Evolutionary conservation across 2,888 invertebrate species (phyloP), one percentile per base, ranked within the genome.

Genomic region (Eupeodes latifasciatus): DNA sequence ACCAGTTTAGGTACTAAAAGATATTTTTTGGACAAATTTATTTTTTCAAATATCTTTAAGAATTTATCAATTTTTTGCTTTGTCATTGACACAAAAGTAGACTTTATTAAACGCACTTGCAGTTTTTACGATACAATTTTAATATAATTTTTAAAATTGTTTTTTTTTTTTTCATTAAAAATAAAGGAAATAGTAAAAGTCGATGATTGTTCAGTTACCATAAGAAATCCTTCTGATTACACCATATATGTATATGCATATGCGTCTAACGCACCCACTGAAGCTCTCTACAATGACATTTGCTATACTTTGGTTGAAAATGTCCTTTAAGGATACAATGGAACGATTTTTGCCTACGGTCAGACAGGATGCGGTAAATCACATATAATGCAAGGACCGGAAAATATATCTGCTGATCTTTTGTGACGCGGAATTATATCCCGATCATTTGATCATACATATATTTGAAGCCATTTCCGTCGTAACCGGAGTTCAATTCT

Each of bases 301-400:
- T 96, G 96, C 84, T 97, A 96, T 92, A 96, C 97, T 1, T 93
- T 98, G 49, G 96, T 97, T 53, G 97, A 98, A 92, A 97, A 97
- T 85, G 97, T 98, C 1, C 94, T 98, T 78, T 98, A 98, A 92
- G 98, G 98, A 0, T 98, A 98, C 94, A 98, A 98, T 94, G 97
- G 97, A 19, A 98, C 98, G 0, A 97, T 98, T 75, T 98, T 98
- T 93, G 98, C 98, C 0, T 98, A 98, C 92, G 98, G 98, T 0
- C 98, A 98, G 94, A 98, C 98, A 0, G 98, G 98, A 0, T 97
- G 98, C 92, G 98, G 98, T 0, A 98, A 98, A 93, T 97, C 97
- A 0, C 97, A 96, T 92, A 97, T 97, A 12, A 98, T 98, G 98
- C 79, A 91, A 75, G 91, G 91, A 0, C 86, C 90, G 4, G 84